phyloP scores from a whole-genome alignment of 2,888 invertebrate species.

The Periphyllus acericola region DNA sequence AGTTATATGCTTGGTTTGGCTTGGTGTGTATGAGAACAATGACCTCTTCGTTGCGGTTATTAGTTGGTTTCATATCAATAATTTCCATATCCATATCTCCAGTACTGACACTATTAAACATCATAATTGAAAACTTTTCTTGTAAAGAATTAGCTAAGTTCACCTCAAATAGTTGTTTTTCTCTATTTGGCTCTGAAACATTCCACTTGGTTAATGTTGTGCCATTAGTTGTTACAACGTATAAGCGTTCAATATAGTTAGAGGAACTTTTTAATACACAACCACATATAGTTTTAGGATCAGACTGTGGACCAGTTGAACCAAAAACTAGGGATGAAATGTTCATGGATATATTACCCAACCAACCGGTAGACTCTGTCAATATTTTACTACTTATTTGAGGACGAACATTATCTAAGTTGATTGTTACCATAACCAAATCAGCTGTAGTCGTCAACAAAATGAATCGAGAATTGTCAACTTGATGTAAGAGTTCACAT shows the following conservation, averaged over 20 bases:
- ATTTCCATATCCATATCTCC: slow-evolving; percentile 61
- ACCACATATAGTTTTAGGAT: slow-evolving; percentile 54
- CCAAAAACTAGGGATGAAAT: slow-evolving; percentile 87
- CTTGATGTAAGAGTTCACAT: slow-evolving; percentile 78
- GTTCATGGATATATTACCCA: slow-evolving; percentile 85
- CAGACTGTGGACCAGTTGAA: slow-evolving; percentile 46
- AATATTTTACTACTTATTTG: slow-evolving; percentile 76
- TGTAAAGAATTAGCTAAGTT: slow-evolving; percentile 50
- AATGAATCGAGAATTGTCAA: slow-evolving; percentile 80
- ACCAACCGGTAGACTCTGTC: slow-evolving; percentile 81
- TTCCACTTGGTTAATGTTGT: slow-evolving; percentile 59
- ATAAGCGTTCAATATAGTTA: slow-evolving; percentile 20
- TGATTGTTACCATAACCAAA: slow-evolving; percentile 75
- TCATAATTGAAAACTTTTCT: slow-evolving; percentile 60
- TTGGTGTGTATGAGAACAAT: slow-evolving; percentile 55
- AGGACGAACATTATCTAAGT: slow-evolving; percentile 75
- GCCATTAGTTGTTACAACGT: slow-evolving; percentile 49
- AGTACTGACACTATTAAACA: slow-evolving; percentile 58
- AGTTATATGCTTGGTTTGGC: slow-evolving; percentile 51
- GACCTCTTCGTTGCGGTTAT: slow-evolving; percentile 50
- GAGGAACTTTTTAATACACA: slow-evolving; percentile 49
- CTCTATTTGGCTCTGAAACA: slow-evolving; percentile 44
- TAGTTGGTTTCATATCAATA: slow-evolving; percentile 54
- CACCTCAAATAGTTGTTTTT: slow-evolving; percentile 57
- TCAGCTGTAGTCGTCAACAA: slow-evolving; percentile 89